These are phyloP conservation scores for Phengaris arion DNA, from an alignment of 2,888 invertebrate species.

Conservation along the genomic window DNA sequence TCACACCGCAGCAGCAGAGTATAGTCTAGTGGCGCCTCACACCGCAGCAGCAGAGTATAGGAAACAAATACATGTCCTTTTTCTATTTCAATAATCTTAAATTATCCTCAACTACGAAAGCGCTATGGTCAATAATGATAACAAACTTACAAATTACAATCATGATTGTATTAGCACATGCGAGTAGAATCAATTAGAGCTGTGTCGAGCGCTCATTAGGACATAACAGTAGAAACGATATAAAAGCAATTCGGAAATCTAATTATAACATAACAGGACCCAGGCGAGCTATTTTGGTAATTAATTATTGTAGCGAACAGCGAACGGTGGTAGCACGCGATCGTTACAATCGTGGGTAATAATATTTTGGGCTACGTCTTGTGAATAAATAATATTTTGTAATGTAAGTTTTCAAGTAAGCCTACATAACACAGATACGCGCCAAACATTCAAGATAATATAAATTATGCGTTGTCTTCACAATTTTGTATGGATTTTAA, in stretches of 20 bases:
- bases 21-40: no score
- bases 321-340: conserved; percentile 35
- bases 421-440: no score
- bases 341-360: background rate
- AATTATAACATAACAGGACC: conserved; percentile 44
- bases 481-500: no score
- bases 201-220: conserved; percentile 32
- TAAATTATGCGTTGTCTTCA: no score
- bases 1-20: no score
- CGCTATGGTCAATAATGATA: background rate
- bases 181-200: conserved; percentile 39
- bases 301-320: conserved; percentile 44
- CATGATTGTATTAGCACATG: conserved; percentile 1
- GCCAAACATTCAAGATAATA: no score
- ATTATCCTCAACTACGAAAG: background rate
- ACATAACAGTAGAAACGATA: conserved; percentile 29
- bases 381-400: background rate
- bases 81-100: background rate
- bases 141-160: conserved; percentile 21
- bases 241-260: conserved; percentile 44
- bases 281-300: conserved; percentile 43
- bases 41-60: no score
- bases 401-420: no score
- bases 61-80: no score
- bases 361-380: background rate